Percentiles rank a stretch among this genome's conserved stretches.
Conservation (phyloP, 2,888 invertebrate genomes). For the Drosophila anomelani region DNA sequence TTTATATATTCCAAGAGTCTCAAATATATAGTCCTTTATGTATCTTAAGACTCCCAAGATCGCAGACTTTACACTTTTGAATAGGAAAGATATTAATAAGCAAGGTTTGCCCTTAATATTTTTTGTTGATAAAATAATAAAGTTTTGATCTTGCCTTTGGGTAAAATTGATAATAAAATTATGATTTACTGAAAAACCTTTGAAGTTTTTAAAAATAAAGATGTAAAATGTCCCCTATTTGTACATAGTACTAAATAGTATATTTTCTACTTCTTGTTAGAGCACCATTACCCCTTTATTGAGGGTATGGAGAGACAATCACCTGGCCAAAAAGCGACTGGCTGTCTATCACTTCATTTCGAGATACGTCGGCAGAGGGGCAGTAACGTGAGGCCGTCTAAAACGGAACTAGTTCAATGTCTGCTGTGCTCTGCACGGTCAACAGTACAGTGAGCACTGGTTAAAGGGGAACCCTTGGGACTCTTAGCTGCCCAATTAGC, state of each 20-base stretch:
- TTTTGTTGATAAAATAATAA: too few relatives aligned
- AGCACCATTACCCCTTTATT: neutral
- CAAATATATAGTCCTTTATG: neutral
- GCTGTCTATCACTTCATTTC: constrained; percentile 19
- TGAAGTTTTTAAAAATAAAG: neutral
- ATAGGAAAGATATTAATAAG: neutral
- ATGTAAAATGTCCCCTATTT: neutral
- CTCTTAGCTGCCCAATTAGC: constrained; percentile 4
- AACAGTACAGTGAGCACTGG: constrained; percentile 41
- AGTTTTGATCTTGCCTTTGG: neutral
- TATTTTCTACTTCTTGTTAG: neutral
- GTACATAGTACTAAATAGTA: neutral
- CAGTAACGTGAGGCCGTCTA: constrained; percentile 13
- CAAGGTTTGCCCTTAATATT: too few relatives aligned
- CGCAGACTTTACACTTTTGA: neutral
- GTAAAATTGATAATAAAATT: neutral
- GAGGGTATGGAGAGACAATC: constrained; percentile 18
- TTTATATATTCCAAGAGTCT: too few relatives aligned
- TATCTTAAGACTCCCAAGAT: neutral
- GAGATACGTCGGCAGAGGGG: neutral
- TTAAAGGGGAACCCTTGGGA: neutral
- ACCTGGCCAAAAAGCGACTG: constrained; percentile 19
- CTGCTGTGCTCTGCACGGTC: constrained; percentile 39
- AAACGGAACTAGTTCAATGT: constrained; percentile 74
- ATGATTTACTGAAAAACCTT: too few relatives aligned